These are phyloP conservation scores for Nasonia vitripennis DNA, from an alignment of 1,140 invertebrate genomes.

Conservation along the genomic window DNA sequence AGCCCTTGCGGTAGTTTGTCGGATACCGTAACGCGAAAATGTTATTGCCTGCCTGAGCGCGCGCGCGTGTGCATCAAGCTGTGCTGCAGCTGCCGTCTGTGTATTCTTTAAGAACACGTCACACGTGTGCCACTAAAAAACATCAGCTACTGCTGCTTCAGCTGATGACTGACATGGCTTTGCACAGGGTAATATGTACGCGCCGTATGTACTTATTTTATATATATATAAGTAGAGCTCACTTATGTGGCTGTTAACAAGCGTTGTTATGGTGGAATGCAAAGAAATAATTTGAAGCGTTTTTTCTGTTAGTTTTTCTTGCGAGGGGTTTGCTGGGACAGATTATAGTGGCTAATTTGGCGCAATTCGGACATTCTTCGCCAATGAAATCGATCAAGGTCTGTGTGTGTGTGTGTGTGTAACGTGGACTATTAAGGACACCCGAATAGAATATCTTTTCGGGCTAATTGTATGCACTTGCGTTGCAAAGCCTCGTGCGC, in stretches of 20 bases:
- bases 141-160: background rate
- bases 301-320: background rate
- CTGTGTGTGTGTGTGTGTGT: too few relatives aligned
- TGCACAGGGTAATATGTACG: background rate
- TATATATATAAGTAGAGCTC: background rate
- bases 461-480: too few relatives aligned
- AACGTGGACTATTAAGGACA: background rate
- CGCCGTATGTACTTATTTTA: too few relatives aligned
- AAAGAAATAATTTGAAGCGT: background rate
- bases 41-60: constrained; percentile 56
- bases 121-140: background rate
- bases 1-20: constrained; percentile 71
- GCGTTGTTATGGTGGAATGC: background rate
- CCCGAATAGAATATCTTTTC: too few relatives aligned
- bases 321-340: too few relatives aligned
- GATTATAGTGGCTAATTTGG: too few relatives aligned
- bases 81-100: background rate
- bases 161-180: background rate
- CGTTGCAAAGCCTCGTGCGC: too few relatives aligned
- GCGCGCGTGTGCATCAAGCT: constrained; percentile 53
- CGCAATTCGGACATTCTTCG: too few relatives aligned
- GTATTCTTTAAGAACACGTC: background rate
- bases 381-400: too few relatives aligned
- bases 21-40: constrained; percentile 71
- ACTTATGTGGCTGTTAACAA: background rate